phyloP scores from a whole-genome alignment of 1,140 invertebrate species.

The Cydia splendana region DNA sequence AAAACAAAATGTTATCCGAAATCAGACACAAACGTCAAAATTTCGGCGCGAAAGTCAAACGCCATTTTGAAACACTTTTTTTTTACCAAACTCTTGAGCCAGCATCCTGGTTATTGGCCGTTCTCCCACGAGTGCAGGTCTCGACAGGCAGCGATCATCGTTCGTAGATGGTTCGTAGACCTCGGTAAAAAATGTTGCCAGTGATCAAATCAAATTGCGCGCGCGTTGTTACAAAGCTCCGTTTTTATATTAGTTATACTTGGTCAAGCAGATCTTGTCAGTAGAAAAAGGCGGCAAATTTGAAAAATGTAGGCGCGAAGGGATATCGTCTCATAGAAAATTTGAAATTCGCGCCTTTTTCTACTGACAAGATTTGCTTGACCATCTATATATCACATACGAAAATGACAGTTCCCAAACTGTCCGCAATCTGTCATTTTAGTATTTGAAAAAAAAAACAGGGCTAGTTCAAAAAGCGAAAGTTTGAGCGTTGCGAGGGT shows the following conservation, averaged over 20 bases:
- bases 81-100: background rate
- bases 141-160: conserved; percentile 18
- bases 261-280: too few species aligned
- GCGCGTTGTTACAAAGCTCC: background rate
- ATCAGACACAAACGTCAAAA: background rate
- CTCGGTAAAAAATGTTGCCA: conserved; percentile 23
- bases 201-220: conserved; percentile 1
- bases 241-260: background rate
- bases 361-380: too few species aligned
- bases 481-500: too few species aligned
- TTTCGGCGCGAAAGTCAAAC: background rate
- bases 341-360: too few species aligned
- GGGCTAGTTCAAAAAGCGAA: too few species aligned
- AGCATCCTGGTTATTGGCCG: conserved; percentile 32
- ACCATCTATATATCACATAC: background rate
- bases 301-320: too few species aligned
- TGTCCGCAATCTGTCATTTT: too few species aligned
- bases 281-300: too few species aligned
- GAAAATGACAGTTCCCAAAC: background rate
- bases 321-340: too few species aligned
- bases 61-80: background rate
- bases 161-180: background rate
- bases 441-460: too few species aligned
- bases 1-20: too few species aligned
- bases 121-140: conserved; percentile 14